Base-by-base conservation (phyloP, 2,113 vertebrate species). In the Mohoua ochrocephala region DNA sequence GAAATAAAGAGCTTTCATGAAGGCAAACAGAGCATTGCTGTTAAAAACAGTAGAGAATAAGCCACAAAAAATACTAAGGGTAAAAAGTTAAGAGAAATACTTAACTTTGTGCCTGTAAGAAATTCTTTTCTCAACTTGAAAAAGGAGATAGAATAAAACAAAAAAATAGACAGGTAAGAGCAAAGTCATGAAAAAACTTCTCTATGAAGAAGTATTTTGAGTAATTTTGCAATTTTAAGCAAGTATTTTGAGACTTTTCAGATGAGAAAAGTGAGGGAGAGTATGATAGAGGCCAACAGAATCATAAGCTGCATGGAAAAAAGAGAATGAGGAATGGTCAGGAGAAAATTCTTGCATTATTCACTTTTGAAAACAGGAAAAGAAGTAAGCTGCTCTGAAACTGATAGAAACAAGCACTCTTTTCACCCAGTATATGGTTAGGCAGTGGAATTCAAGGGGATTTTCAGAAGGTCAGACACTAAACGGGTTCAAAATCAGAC, bases 61-160 rank as follows among this genome's bases (percentile, higher is more conserved):
- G 87, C 5, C 10, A 64, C 0, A 1, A n/a, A 87, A 60, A 18
- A 16, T 0, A 35, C 53, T 67, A 75, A 52, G 16, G 14, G 4
- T 17, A 54, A 77, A 30, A 57, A 50, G 2, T 23, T 9, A 59
- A 63, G 44, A 44, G 5, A 23, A 60, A 23, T 9, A 45, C 4
- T 39, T 37, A 9, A 20, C 8, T 56, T 59, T 73, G 6, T 50
- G 21, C 6, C 35, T 47, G 3, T 14, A 13, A 81, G 27, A 73
- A 54, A 54, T 52, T 22, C 1, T 13, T 33, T 47, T 35, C 20
- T 71, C 1, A 0, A 42, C 22, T 24, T 69, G n/a, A 30, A 88
- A 88, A 92, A 80, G 5, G 26, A 49, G 12, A 39, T 4, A 49
- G 13, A 42, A 64, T 24, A 1, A 81, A 67, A n/a, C n/a, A n/a